A percentile compares a stretch with the other conserved stretches of the same genome.
These are phyloP conservation scores for Thunnus albacares DNA, from an alignment of 2,797 vertebrate genomes.

Conservation along the genomic window DNA sequence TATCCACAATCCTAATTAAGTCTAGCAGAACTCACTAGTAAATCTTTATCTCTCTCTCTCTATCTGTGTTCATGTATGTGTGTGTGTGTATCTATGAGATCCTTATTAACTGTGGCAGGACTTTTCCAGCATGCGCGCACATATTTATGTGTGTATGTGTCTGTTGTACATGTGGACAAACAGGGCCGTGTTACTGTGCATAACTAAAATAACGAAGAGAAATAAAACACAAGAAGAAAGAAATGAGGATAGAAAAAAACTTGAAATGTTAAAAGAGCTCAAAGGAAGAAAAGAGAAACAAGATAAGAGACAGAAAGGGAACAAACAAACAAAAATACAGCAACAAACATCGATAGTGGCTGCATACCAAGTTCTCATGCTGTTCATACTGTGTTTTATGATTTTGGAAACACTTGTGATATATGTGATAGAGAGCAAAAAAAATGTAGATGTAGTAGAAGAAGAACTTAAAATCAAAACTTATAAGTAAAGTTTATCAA, in stretches of 20 bases:
- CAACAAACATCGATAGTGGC: not conserved
- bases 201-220: not conserved
- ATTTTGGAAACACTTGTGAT: not conserved
- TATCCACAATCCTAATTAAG: not conserved
- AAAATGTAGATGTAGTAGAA: not conserved
- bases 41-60: too few species aligned
- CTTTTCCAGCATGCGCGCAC: conserved; percentile 19
- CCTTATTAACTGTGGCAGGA: conserved; percentile 54
- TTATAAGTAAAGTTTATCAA: conserved; percentile 11
- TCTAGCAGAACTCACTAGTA: not conserved
- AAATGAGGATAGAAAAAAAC: not conserved
- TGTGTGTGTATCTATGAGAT: conserved; percentile 5
- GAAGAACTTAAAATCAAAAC: not conserved
- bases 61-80: not conserved
- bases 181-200: not conserved
- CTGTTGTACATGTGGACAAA: not conserved
- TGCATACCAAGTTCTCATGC: not conserved
- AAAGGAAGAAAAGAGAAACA: not conserved
- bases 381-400: not conserved
- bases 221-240: not conserved
- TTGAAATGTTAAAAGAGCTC: not conserved
- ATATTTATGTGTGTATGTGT: conserved; percentile 10
- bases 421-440: not conserved
- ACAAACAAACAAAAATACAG: not conserved
- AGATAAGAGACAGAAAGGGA: not conserved